Evolutionary conservation across 2,113 vertebrate species (phyloP), one percentile per base, ranked within the genome.

Genomic region (Oncorhynchus clarkii): DNA sequence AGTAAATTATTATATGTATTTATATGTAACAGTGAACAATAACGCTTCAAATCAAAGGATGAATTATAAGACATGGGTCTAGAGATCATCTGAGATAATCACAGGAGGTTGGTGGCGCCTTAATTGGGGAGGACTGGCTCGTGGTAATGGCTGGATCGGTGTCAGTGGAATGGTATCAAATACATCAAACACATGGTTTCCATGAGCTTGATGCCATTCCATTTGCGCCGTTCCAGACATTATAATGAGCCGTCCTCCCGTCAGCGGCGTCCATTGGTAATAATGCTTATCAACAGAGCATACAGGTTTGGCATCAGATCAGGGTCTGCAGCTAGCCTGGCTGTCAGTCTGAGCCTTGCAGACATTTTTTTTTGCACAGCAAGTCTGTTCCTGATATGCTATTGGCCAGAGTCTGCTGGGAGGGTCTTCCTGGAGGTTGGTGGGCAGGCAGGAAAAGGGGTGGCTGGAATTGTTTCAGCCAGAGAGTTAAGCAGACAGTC

Each of bases 401-500:
- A 97, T 97, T 97, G 96, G 96, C 86, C 81, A 78, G 76, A 82
- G 77, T 77, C 74, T 86, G 84, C 86, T 81, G 94, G 96, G 95
- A 87, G 95, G 96, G 93, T 83, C 88, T 88, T 94, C 89, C 76
- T 74, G 78, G 93, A 90, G 94, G 94, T 94, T 88, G 88, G 87
- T 81, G 72, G 65, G 20, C 73, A 85, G 87, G 86, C 89, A 91
- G 91, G 89, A 89, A 90, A 45, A 88, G 86, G 86, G 90, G 85
- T 88, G 93, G 95, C 95, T 95, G 94, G 94, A 93, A 91, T 95
- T 93, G 88, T 89, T 94, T 93, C 91, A 93, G 93, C 93, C 90
- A 94, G 94, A 95, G 95, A 95, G 95, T 95, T 95, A 90, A 92
- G 92, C 90, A 94, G 93, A 87, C 93, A 88, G 82, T 94, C 92